phyloP scores from a whole-genome alignment of 2,888 invertebrate genomes.

The Hypena proboscidalis region DNA sequence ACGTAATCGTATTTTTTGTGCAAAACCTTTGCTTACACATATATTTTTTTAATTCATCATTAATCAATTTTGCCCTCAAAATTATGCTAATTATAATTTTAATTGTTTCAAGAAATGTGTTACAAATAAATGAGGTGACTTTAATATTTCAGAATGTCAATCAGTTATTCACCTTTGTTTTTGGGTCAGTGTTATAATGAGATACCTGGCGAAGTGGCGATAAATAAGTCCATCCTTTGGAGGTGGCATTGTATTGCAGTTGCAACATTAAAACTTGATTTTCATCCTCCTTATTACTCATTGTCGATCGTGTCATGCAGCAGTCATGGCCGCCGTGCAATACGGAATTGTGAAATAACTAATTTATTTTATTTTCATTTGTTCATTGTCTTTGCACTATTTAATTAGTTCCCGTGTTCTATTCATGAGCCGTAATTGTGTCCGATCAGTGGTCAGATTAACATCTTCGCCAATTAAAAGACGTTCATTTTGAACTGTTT shows the following conservation, averaged over 20 bases:
- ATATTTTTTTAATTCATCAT: too few species aligned
- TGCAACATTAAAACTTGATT: conserved; percentile 15
- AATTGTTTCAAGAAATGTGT: too few species aligned
- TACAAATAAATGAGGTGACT: too few species aligned
- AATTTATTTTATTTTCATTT: conserved; percentile 47
- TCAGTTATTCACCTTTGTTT: too few species aligned
- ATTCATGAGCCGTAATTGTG: conserved; percentile 45
- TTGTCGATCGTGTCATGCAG: conserved; percentile 37
- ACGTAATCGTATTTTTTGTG: too few species aligned
- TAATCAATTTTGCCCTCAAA: too few species aligned
- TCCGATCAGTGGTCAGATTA: conserved; percentile 27
- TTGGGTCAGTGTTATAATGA: too few species aligned
- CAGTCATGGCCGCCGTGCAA: conserved; percentile 45
- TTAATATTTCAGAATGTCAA: too few species aligned
- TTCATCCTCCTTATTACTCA: conserved; percentile 29
- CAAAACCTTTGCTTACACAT: too few species aligned
- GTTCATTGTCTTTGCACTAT: conserved; percentile 57
- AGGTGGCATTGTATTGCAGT: conserved; percentile 14
- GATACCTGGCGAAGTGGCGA: too few species aligned
- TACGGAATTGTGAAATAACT: conserved; percentile 58
- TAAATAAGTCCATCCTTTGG: conserved; percentile 15
- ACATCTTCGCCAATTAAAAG: conserved; percentile 22
- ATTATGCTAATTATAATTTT: too few species aligned
- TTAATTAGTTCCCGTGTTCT: conserved; percentile 47
- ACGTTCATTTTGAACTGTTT: too few species aligned